Evolutionary conservation across 2,888 invertebrate species (phyloP).

Genomic region (Sturmia bella): DNA sequence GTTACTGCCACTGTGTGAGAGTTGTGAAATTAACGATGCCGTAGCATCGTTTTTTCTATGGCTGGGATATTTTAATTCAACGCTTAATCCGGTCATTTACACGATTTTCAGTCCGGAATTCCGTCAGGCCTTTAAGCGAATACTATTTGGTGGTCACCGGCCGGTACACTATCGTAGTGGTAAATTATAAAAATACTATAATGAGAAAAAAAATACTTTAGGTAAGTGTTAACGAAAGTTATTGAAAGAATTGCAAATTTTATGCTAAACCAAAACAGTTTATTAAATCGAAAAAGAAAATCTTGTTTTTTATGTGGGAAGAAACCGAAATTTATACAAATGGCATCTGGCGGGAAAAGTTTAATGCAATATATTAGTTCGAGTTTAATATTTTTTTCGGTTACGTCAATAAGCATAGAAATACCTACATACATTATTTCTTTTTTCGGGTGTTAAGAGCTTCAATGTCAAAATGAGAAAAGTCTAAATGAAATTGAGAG

Average conservation of each 20-base stretch:
- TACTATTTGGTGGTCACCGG: conserved; percentile 87
- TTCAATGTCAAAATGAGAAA: no score
- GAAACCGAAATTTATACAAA: no score
- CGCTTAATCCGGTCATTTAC: conserved; percentile 94
- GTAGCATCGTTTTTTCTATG: conserved; percentile 92
- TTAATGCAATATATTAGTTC: no score
- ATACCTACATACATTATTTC: no score
- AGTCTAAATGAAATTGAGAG: no score
- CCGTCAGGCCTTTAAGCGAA: conserved; percentile 95
- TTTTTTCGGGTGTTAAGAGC: no score
- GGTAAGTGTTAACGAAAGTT: conserved; percentile 33
- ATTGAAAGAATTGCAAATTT: background rate
- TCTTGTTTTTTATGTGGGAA: no score
- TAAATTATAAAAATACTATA: conserved; percentile 77
- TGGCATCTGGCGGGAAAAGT: no score
- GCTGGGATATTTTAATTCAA: conserved; percentile 95
- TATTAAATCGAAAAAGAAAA: no score
- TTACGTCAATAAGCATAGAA: no score
- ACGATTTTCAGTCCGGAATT: conserved; percentile 96
- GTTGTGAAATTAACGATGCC: conserved; percentile 87
- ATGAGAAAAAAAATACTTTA: conserved; percentile 62
- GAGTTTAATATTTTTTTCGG: no score
- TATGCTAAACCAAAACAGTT: background rate
- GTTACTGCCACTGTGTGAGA: conserved; percentile 91
- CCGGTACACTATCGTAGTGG: conserved; percentile 80